Conservation (phyloP, 2,113 vertebrate species). For the Apodemus sylvaticus region DNA sequence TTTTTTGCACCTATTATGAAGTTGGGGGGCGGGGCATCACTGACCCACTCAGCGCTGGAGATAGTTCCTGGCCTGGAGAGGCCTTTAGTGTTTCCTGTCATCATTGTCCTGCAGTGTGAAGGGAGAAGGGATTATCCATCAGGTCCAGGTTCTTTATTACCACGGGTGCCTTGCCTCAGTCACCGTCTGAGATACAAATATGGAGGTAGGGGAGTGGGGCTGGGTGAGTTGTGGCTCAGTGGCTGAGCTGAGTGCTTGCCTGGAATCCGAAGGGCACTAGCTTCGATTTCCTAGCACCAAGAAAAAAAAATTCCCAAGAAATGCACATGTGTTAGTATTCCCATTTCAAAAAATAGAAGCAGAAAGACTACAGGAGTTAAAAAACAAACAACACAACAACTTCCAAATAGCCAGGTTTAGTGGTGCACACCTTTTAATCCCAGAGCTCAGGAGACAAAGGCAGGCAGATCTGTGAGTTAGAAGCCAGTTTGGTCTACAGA, state of each 20-base stretch:
- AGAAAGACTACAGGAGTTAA: neutral
- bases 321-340: neutral
- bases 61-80: neutral
- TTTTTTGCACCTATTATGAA: neutral
- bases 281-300: neutral
- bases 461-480: neutral
- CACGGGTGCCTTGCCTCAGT: neutral
- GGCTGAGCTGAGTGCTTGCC: no score
- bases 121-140: neutral
- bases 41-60: neutral
- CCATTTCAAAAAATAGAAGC: no score
- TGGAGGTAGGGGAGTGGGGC: neutral
- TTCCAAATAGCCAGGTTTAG: neutral
- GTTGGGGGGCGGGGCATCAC: no score
- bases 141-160: neutral
- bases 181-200: neutral
- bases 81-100: neutral
- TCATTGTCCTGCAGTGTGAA: neutral
- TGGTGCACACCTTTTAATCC: neutral
- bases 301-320: neutral
- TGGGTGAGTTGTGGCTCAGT: neutral
- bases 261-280: neutral
- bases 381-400: neutral
- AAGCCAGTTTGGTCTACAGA: neutral
- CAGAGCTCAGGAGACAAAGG: neutral